These are phyloP conservation scores for Silurus lanzhouensis DNA, from an alignment of 2,797 vertebrate species.

Conservation along the genomic window DNA sequence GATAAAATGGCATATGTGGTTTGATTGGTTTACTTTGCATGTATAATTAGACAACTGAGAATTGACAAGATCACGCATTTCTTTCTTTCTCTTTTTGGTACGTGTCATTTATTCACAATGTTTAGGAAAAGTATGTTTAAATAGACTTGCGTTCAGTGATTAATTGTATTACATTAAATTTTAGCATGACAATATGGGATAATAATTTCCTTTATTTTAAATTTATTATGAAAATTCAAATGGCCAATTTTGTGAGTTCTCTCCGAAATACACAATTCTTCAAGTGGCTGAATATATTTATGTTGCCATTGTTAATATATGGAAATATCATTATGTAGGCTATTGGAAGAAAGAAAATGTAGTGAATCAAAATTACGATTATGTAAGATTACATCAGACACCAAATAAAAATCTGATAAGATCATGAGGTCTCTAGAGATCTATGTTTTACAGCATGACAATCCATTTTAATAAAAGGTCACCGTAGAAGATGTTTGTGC, in stretches of 20 bases:
- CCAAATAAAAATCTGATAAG: not conserved
- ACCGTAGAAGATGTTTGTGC: not conserved
- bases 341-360: not conserved
- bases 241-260: no score
- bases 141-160: not conserved
- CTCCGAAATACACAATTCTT: not conserved
- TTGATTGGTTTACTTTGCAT: not conserved
- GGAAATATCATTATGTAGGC: not conserved
- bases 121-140: not conserved
- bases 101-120: not conserved
- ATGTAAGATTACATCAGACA: not conserved
- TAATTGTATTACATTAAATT: not conserved
- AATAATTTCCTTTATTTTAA: no score
- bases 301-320: no score
- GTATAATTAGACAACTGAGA: not conserved
- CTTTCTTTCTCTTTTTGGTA: not conserved
- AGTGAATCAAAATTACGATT: not conserved
- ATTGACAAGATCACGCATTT: not conserved
- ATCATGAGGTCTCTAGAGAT: not conserved
- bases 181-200: not conserved
- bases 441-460: not conserved
- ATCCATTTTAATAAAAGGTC: constrained; percentile 12
- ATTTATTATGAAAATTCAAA: no score
- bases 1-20: not conserved
- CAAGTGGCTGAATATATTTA: not conserved